A percentile compares a stretch with the other conserved stretches of the same genome.
Evolutionary conservation across 1,140 invertebrate species (phyloP).

Genomic region (Drosophila ercepeae): DNA sequence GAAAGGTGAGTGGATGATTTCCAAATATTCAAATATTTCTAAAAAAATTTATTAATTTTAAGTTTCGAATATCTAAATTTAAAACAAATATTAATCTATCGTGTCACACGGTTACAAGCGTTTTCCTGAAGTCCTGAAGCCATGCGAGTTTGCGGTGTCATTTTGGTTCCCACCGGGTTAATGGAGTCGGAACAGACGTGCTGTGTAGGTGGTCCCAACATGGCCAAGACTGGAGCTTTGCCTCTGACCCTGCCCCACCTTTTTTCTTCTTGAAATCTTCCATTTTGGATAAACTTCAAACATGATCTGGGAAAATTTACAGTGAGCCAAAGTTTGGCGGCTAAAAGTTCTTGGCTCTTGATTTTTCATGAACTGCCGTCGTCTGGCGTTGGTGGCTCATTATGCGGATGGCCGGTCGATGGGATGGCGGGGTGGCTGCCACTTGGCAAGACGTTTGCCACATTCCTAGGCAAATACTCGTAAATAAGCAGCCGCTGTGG

Average conservation of each 20-base stretch:
- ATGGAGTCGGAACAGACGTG: conserved; percentile 47
- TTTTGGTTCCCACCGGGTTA: conserved; percentile 35
- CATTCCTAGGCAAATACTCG: conserved; percentile 72
- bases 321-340: conserved; percentile 47
- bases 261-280: neutral
- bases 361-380: conserved; percentile 73
- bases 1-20: neutral
- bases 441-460: conserved; percentile 73
- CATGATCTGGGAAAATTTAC: conserved; percentile 45
- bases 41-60: too few relatives aligned
- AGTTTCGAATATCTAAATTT: too few relatives aligned
- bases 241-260: neutral
- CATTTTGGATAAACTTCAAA: conserved; percentile 42
- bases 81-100: too few relatives aligned
- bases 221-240: conserved; percentile 1
- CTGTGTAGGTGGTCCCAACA: conserved; percentile 35
- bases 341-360: conserved; percentile 65
- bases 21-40: neutral
- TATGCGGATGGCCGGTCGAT: conserved; percentile 42
- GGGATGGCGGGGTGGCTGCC: neutral
- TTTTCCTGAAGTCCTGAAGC: neutral
- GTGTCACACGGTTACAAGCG: neutral
- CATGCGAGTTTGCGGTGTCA: conserved; percentile 37
- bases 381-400: conserved; percentile 68
- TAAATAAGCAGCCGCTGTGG: conserved; percentile 59